These are phyloP conservation scores for Malurus splendens DNA, from an alignment of 2,797 vertebrate genomes.

Conservation along the genomic window DNA sequence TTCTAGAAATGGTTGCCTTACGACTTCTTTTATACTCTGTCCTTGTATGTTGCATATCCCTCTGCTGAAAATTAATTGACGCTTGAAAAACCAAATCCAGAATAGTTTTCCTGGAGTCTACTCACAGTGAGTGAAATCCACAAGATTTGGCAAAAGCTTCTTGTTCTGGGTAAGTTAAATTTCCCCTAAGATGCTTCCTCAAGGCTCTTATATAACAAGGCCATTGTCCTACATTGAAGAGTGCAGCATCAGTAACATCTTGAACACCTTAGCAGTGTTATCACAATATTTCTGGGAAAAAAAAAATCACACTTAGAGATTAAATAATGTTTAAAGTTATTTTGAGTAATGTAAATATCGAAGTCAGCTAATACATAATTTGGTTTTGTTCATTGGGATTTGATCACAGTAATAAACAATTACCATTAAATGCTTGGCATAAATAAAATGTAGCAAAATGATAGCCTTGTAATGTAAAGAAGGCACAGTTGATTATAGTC, in stretches of 20 bases:
- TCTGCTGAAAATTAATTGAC: not conserved
- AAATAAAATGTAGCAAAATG: not conserved
- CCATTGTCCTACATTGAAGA: not conserved
- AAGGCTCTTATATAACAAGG: not conserved
- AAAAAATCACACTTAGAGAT: not conserved
- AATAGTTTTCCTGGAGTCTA: not conserved
- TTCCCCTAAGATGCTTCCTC: not conserved
- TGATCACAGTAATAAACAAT: conserved; percentile 11
- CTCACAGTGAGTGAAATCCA: not conserved
- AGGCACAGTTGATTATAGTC: not conserved
- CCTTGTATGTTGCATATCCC: not conserved
- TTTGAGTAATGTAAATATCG: not conserved
- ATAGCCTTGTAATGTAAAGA: not conserved
- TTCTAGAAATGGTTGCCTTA: not conserved
- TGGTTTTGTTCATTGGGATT: not conserved
- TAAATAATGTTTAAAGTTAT: not conserved
- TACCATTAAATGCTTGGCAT: not conserved
- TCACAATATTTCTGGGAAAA: not conserved
- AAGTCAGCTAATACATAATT: not conserved
- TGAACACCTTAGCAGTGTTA: not conserved
- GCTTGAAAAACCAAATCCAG: not conserved
- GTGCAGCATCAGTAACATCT: accelerated
- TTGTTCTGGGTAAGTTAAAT: not conserved
- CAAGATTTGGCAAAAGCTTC: not conserved
- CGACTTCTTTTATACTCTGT: not conserved